These are phyloP conservation scores for Tragelaphus oryx DNA, from an alignment of 2,797 vertebrate genomes.

Conservation along the genomic window DNA sequence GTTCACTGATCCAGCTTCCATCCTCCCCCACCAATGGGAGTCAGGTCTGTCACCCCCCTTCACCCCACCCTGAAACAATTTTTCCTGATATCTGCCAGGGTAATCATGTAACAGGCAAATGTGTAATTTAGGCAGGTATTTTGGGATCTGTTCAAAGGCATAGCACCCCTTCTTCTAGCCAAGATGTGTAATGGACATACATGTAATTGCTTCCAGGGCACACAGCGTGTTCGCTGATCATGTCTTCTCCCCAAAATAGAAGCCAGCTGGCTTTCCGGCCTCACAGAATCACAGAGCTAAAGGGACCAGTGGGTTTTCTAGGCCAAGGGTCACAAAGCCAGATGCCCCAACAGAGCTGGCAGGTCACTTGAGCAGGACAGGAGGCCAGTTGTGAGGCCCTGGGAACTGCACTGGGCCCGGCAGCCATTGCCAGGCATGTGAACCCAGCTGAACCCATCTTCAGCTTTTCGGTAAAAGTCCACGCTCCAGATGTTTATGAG, in stretches of 20 bases:
- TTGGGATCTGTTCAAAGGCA: constrained; percentile 34
- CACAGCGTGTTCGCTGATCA: background rate
- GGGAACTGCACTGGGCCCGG: background rate
- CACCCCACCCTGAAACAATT: background rate
- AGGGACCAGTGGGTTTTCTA: background rate
- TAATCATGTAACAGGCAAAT: background rate
- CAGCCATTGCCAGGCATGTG: fast-evolving
- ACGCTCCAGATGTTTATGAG: background rate
- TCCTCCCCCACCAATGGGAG: background rate
- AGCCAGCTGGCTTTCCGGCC: background rate
- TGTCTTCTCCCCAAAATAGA: constrained; percentile 17
- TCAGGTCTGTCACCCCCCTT: background rate
- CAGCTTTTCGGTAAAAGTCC: background rate
- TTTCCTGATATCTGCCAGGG: background rate
- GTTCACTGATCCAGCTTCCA: background rate
- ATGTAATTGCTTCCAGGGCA: constrained; percentile 42
- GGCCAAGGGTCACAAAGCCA: background rate
- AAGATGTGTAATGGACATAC: background rate
- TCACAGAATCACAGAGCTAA: background rate
- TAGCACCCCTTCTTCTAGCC: background rate
- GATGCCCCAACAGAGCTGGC: background rate
- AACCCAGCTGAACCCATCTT: background rate
- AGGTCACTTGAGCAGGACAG: background rate
- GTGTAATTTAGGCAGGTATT: background rate
- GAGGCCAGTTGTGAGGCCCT: background rate